Evolutionary conservation across 30 jellyfish, hydroid and myxozoan genomes (phyloP).

Genomic region (Aurelia aurita complex sp. Pacific): DNA sequence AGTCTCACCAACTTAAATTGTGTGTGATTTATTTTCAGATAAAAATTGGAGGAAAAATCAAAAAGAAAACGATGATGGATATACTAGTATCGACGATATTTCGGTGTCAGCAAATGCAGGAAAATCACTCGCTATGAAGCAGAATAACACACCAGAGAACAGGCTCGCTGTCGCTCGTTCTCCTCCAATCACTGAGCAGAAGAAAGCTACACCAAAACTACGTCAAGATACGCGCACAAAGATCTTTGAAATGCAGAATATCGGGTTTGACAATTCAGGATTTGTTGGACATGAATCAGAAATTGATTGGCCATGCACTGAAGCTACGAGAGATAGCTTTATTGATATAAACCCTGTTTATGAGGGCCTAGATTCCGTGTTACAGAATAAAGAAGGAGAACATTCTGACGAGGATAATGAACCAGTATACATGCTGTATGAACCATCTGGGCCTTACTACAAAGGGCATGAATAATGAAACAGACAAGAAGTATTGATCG

Average conservation of each 20-base stretch:
- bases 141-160: too few species aligned
- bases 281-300: too few species aligned
- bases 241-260: too few species aligned
- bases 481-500: too few species aligned
- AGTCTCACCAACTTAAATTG: too few species aligned
- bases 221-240: too few species aligned
- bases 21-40: neutral
- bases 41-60: neutral
- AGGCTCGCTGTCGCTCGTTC: too few species aligned
- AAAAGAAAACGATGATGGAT: slow-evolving; percentile 23
- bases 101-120: slow-evolving; percentile 4
- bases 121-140: neutral
- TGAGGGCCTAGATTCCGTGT: neutral
- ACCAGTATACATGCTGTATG: slow-evolving; percentile 43
- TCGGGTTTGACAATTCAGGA: too few species aligned
- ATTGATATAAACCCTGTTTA: neutral
- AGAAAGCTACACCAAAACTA: too few species aligned
- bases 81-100: slow-evolving; percentile 12
- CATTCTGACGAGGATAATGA: neutral
- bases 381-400: neutral
- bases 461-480: too few species aligned
- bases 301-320: too few species aligned
- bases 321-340: neutral
- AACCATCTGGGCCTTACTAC: slow-evolving; percentile 10
- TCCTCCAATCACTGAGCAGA: too few species aligned